Conservation (phyloP, 2,113 vertebrate species). For the Alethe castanea region DNA sequence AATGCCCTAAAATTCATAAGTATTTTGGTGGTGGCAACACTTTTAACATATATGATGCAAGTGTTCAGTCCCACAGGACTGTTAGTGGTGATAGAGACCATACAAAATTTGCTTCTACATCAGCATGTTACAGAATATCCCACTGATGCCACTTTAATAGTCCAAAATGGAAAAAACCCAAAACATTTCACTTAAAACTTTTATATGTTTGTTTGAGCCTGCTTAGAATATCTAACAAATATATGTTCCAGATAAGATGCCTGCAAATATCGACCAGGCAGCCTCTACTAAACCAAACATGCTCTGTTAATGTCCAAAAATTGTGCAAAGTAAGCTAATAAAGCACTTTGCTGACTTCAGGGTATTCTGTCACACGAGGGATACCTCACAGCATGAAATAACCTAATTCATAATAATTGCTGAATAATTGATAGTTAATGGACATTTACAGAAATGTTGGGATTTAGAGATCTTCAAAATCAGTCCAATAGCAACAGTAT, state of each 20-base stretch:
- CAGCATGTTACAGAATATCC: not conserved
- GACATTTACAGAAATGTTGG: not conserved
- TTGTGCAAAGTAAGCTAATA: not conserved
- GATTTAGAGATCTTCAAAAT: not conserved
- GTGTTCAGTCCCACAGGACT: not conserved
- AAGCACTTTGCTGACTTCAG: not conserved
- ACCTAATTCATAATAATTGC: not conserved
- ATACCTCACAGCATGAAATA: not conserved
- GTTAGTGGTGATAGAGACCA: not conserved
- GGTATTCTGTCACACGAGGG: not conserved
- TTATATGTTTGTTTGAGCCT: not conserved
- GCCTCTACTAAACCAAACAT: not conserved
- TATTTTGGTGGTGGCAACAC: not conserved
- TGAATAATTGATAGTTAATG: not conserved
- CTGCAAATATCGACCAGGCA: not conserved
- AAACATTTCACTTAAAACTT: not conserved
- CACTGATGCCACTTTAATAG: not conserved
- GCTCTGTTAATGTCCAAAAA: accelerated
- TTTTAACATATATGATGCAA: not conserved
- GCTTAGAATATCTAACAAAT: not conserved
- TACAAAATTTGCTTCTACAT: not conserved
- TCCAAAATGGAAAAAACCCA: not conserved
- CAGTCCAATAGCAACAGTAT: not conserved
- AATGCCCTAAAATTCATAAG: not conserved
- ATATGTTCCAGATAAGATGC: not conserved